Evolutionary conservation across 2,888 invertebrate genomes (phyloP), one percentile per base, ranked within the genome.

Genomic region (Tetropium fuscum): DNA sequence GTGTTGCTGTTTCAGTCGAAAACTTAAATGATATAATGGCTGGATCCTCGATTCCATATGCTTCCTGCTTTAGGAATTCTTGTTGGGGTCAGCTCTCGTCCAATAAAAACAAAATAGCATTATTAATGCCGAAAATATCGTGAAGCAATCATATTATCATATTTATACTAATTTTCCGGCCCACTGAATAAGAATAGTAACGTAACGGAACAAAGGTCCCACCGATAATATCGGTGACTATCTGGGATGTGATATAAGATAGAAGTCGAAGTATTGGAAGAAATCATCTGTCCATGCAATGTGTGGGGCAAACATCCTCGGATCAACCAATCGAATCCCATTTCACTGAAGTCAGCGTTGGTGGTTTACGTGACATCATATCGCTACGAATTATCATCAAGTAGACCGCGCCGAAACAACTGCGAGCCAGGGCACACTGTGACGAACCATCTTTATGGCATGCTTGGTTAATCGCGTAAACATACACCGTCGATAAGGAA

Each of bases 321-420:
- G 44, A 54, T 53, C 55, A 27, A 38, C 53, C 59, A 59, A 60
- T 63, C 63, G 40, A 41, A 56, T 40, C 43, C 47, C 47, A 40
- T 55, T 55, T 58, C 55, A 45, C 8, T 40, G 48, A 60, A 57
- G 63, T 40, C 68, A 45, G 59, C 63, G 61, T 59, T 59, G 63
- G 65, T 63, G 66, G 66, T 68, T 69, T 71, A 73, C 70, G 73
- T 71, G 73, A 73, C 73, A 72, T 66, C 64, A 64, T 63, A 69
- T 73, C 73, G 64, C 60, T 62, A 64, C 64, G 70, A 69, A 73
- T 71, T 68, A 73, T 65, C 71, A 64, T 72, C 71, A 72, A 62
- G 57, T 43, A 66, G 53, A 53, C 61, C 56, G 53, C 57, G 53
- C 57, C 51, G 47, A 41, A 60, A 57, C 53, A 57, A 57, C 43